These are phyloP conservation scores for Ammodytes marinus DNA, from an alignment of 2,113 vertebrate species.

Conservation along the genomic window DNA sequence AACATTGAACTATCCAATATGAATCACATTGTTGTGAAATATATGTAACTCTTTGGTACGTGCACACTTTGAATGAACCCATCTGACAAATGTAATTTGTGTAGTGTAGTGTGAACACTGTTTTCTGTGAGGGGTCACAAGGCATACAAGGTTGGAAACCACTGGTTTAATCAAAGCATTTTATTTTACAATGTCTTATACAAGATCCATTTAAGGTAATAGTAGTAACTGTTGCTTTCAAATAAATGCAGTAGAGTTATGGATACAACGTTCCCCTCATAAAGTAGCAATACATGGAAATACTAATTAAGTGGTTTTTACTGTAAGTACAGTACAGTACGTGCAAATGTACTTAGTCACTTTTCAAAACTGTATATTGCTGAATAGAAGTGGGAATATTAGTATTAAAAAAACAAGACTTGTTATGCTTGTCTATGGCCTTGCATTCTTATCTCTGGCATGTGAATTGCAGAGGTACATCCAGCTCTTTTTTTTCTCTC, in stretches of 20 bases:
- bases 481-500: slow-evolving; percentile 9
- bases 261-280: background rate
- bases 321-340: background rate
- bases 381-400: no score
- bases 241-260: no score
- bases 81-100: background rate
- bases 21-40: background rate
- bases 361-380: background rate
- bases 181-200: background rate
- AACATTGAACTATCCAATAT: background rate
- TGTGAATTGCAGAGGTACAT: slow-evolving; percentile 1
- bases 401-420: background rate
- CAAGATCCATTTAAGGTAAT: background rate
- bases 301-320: background rate
- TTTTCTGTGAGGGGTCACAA: background rate
- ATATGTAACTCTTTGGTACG: background rate
- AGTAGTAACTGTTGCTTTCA: no score
- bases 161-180: background rate
- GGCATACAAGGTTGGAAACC: background rate
- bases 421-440: background rate
- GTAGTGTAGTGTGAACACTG: no score
- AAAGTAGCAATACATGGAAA: background rate
- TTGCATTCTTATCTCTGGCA: background rate
- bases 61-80: background rate
- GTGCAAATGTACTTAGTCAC: background rate